Evolutionary conservation across 2,888 invertebrate species (phyloP), one percentile per base, ranked within the genome.

Genomic region (Lamellibrachia satsuma): DNA sequence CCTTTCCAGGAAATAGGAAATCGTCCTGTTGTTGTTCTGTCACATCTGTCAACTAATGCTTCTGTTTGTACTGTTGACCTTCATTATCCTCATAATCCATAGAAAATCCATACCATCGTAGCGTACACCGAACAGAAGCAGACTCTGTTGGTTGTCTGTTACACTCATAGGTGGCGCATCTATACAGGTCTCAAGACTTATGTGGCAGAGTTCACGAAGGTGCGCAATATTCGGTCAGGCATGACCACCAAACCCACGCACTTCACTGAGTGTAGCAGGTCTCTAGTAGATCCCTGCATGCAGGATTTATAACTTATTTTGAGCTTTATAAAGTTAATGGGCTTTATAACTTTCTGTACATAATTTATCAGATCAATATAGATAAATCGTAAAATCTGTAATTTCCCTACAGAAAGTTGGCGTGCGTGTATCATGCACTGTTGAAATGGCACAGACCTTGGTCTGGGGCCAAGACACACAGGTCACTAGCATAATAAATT

Each of bases 51-150:
- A 22, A 75, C 75, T 75, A 75, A 75, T 75, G 75, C n/a, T 6
- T n/a, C 75, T 75, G 75, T 75, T 75, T 75, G 75, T 75, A 75
- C 75, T 75, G 15, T 15, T 75, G 75, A 75, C 75, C 75, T 75
- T 75, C 75, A 75, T 75, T 75, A 75, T 22, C 75, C 75, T 22
- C 15, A 15, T 75, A 75, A 75, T 75, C 75, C 75, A 22, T n/a
- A 75, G 75, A 75, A 75, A 75, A 75, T 75, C 75, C 75, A 75
- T 75, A 75, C 22, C 75, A 75, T 75, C 15, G n/a, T 75, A 75
- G 75, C 75, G 22, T 75, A n/a, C 75, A 75, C 75, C 22, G 22
- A 75, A 75, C 22, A n/a, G 75, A 22, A 9, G 9, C 6, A 75
- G n/a, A 75, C 75, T 75, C 6, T 9, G 7, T n/a, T 75, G 75